Evolutionary conservation across 2,797 vertebrate species (phyloP).

Genomic region (Squalus acanthias): DNA sequence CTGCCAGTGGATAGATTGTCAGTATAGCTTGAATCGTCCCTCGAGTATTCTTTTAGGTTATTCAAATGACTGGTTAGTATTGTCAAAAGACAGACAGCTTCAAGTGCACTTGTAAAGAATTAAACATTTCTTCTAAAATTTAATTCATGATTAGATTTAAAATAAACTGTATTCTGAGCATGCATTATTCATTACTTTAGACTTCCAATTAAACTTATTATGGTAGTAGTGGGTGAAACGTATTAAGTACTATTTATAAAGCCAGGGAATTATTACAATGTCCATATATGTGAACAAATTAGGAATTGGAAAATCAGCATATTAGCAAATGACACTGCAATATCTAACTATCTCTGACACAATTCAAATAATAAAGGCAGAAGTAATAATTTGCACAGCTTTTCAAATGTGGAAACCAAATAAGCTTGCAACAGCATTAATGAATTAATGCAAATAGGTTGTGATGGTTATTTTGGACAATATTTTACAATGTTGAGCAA

Average conservation of each 20-base stretch:
- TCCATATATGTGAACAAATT: not conserved
- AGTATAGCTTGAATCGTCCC: not conserved
- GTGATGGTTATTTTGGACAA: not conserved
- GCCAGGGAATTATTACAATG: not conserved
- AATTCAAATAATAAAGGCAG: not conserved
- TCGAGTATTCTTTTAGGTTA: not conserved
- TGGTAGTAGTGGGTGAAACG: not conserved
- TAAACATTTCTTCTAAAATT: not conserved
- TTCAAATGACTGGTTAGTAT: not conserved
- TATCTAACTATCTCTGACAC: not conserved
- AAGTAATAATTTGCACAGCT: not conserved
- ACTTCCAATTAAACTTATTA: not conserved
- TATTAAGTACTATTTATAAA: not conserved
- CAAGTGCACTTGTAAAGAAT: not conserved
- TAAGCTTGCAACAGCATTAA: not conserved
- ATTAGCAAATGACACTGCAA: not conserved
- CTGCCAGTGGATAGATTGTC: not conserved
- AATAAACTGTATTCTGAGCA: not conserved
- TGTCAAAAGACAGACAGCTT: not conserved
- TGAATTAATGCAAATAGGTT: not conserved
- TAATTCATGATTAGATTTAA: constrained; percentile 5
- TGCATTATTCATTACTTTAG: not conserved
- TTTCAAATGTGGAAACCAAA: not conserved
- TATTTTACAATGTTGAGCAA: not conserved
- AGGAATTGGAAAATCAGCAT: not conserved